phyloP scores from a whole-genome alignment of 2,113 vertebrate genomes.

The Ornithorhynchus anatinus region DNA sequence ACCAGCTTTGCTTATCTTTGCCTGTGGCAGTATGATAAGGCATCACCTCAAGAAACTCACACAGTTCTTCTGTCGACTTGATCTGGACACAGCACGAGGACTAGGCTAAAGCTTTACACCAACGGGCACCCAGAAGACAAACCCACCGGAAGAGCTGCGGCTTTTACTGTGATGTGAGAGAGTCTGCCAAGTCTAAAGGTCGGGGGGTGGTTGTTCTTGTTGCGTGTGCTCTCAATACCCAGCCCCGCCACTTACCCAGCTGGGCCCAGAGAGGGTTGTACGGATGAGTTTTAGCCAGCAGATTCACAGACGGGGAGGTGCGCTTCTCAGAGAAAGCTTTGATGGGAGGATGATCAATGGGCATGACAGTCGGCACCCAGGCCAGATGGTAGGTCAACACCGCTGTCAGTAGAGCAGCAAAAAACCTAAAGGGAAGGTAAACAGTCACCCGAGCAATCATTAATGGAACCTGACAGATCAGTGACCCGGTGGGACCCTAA shows the following conservation, averaged over 20 bases:
- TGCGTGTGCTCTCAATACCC: rapidly evolving
- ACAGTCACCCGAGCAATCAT: too few relatives aligned
- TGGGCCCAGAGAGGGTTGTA: slow-evolving; percentile 91
- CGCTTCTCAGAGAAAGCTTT: slow-evolving; percentile 82
- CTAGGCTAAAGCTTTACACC: too few relatives aligned
- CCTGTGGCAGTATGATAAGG: not conserved
- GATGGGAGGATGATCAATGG: slow-evolving; percentile 80
- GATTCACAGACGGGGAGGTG: slow-evolving; percentile 78
- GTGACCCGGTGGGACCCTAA: too few relatives aligned
- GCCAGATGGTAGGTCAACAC: slow-evolving; percentile 87
- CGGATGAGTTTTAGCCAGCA: slow-evolving; percentile 84
- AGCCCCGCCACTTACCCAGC: slow-evolving; percentile 74
- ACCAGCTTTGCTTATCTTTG: not conserved
- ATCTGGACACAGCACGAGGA: too few relatives aligned
- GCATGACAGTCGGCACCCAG: slow-evolving; percentile 90
- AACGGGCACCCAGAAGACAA: too few relatives aligned
- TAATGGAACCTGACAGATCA: not conserved
- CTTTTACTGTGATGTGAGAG: too few relatives aligned
- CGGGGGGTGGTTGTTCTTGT: not conserved
- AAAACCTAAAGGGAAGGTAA: slow-evolving; percentile 71
- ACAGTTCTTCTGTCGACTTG: not conserved
- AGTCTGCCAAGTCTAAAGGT: too few relatives aligned
- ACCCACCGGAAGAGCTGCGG: too few relatives aligned
- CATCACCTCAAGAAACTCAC: not conserved
- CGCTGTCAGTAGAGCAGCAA: slow-evolving; percentile 83